Evolutionary conservation across 2,888 invertebrate genomes (phyloP).

Genomic region (Acheta domesticus): DNA sequence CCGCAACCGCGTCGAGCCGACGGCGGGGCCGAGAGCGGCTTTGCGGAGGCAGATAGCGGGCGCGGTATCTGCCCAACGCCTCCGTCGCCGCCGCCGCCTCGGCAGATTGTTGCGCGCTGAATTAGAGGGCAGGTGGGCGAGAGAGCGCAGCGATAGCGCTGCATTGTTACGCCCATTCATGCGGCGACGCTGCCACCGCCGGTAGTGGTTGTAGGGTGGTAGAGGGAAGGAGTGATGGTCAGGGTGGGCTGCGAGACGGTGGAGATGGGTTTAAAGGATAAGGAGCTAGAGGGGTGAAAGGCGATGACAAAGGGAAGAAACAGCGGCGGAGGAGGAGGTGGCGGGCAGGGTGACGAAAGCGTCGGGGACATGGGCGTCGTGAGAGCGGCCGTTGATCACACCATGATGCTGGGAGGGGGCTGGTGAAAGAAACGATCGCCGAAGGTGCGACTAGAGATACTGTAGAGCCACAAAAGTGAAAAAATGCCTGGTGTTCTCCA

Average conservation of each 20-base stretch:
- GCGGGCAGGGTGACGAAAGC: too few relatives aligned
- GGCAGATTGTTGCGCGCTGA: conserved; percentile 3
- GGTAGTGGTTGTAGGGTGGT: neutral
- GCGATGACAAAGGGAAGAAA: neutral
- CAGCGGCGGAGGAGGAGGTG: neutral
- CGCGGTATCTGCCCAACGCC: neutral
- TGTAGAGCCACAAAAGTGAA: too few relatives aligned
- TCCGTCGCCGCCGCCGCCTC: neutral
- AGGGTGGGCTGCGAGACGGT: neutral
- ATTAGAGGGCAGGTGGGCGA: neutral
- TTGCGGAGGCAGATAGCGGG: neutral
- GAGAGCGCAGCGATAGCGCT: neutral
- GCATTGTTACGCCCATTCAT: neutral
- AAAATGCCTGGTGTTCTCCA: too few relatives aligned
- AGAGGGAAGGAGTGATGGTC: neutral
- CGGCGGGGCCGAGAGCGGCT: too few relatives aligned
- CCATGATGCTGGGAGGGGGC: too few relatives aligned
- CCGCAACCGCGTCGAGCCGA: too few relatives aligned
- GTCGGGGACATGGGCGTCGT: too few relatives aligned
- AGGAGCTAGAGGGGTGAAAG: neutral
- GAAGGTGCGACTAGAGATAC: too few relatives aligned
- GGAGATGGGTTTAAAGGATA: neutral
- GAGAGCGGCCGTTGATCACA: too few relatives aligned
- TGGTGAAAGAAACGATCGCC: too few relatives aligned
- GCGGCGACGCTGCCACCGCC: neutral